Percentiles rank a stretch among this genome's conserved stretches.
Conservation (phyloP, 2,888 invertebrate species). For the Sepioteuthis lessoniana region DNA sequence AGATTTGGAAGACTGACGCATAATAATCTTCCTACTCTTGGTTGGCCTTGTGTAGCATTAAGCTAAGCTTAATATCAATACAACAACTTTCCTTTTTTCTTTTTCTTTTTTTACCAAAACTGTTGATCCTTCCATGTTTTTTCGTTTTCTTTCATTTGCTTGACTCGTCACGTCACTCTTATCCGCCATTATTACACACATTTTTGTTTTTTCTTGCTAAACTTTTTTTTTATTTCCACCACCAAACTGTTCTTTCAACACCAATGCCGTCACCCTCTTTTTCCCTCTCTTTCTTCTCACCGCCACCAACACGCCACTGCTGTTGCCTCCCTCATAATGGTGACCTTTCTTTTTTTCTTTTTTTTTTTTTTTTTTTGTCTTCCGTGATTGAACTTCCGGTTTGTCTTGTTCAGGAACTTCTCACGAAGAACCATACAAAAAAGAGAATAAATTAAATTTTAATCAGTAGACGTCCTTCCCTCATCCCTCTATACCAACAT, state of each 20-base stretch:
- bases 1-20: no score
- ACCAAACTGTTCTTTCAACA: not conserved
- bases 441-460: not conserved
- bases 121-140: not conserved
- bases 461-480: not conserved
- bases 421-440: not conserved
- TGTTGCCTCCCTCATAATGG: not conserved
- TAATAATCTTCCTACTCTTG: no score
- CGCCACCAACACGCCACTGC: not conserved
- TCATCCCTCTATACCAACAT: not conserved
- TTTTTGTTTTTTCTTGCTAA: no score
- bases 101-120: not conserved
- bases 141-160: no score
- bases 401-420: constrained; percentile 13
- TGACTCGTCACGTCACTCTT: no score
- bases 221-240: no score
- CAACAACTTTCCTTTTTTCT: not conserved
- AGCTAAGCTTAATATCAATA: no score
- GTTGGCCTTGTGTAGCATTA: no score
- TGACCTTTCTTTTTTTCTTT: no score
- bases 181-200: no score
- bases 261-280: not conserved
- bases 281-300: not conserved
- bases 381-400: constrained; percentile 33
- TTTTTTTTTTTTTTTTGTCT: not conserved